Conservation (phyloP, 2,888 invertebrate genomes). For the Eristalis intricaria region DNA sequence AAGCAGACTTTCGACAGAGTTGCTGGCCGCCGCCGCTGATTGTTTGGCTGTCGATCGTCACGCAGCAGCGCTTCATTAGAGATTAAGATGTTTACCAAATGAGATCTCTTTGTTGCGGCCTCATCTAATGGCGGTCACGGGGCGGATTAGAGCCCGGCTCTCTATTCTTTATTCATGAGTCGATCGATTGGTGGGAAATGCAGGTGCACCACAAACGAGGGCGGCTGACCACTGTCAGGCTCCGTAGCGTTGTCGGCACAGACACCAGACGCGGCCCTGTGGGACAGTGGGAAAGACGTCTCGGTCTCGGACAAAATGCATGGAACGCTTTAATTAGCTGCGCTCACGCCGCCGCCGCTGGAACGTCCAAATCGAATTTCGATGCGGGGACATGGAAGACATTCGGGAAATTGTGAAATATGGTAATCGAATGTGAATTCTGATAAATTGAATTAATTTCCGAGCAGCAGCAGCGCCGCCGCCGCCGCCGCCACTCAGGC, state of each 20-base stretch:
- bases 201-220: not conserved
- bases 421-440: not conserved
- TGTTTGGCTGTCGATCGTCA: not conserved
- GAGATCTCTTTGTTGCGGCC: slow-evolving; percentile 51
- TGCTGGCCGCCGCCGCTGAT: not conserved
- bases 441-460: not conserved
- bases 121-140: slow-evolving; percentile 5
- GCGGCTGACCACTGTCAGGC: not conserved
- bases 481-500: not conserved
- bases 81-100: slow-evolving; percentile 7
- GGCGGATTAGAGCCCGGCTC: not conserved
- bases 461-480: not conserved
- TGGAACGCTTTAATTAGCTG: not conserved
- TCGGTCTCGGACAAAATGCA: not conserved
- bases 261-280: not conserved
- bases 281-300: not conserved
- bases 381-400: not conserved
- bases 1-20: not conserved
- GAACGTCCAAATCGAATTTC: not conserved
- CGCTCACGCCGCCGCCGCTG: not conserved
- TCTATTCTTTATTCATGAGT: not conserved
- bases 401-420: not conserved
- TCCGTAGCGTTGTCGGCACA: not conserved
- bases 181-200: not conserved
- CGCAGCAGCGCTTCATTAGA: slow-evolving; percentile 1